A percentile compares a stretch with the other conserved stretches of the same genome.
These are phyloP conservation scores for Sebastes jordani DNA, from an alignment of 2,797 vertebrate genomes.

Conservation along the genomic window DNA sequence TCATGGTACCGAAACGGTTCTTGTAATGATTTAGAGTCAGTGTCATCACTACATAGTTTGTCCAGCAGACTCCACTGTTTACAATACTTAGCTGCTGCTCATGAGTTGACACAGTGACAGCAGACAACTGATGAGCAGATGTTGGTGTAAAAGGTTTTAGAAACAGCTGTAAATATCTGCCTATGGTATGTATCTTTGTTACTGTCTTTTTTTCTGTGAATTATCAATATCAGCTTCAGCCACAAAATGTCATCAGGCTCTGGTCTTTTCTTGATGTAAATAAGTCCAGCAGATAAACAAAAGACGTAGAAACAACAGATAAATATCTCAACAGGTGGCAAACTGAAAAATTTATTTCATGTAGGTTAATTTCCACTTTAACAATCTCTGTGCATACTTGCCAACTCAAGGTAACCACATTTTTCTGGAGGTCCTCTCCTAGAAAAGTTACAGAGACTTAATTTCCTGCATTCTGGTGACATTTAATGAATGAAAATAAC, in stretches of 20 bases:
- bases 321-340: neutral
- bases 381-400: neutral
- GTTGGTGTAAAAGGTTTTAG: neutral
- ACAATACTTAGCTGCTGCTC: constrained; percentile 2
- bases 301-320: neutral
- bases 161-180: neutral
- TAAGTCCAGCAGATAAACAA: neutral
- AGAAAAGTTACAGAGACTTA: no score
- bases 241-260: neutral
- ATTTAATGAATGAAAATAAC: no score
- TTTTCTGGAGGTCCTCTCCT: no score
- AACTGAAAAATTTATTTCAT: neutral
- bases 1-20: neutral
- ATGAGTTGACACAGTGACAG: neutral
- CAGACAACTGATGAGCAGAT: neutral
- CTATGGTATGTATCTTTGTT: neutral
- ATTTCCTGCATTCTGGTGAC: no score
- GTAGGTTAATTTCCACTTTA: neutral
- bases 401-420: no score
- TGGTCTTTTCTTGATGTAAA: neutral
- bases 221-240: no score
- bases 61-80: constrained; percentile 53
- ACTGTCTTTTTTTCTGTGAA: neutral
- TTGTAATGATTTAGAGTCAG: neutral
- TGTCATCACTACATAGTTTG: constrained; percentile 29